Percentiles rank a stretch among this genome's conserved stretches.
phyloP scores from a whole-genome alignment of 1,140 invertebrate species.

The Drosophila sulfurigaster region DNA sequence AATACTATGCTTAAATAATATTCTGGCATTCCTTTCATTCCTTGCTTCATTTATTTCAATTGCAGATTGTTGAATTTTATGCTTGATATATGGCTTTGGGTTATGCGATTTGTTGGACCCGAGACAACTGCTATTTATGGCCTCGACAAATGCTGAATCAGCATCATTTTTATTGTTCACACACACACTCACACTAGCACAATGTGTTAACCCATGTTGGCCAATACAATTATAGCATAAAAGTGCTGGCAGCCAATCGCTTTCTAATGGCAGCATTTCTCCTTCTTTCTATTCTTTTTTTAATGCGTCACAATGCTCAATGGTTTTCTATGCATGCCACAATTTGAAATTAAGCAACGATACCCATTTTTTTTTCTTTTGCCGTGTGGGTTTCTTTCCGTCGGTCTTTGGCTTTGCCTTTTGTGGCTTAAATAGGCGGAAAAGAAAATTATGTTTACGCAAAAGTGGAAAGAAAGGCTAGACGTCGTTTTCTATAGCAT shows the following conservation, averaged over 20 bases:
- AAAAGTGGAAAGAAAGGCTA: constrained; percentile 46
- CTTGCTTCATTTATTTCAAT: constrained; percentile 2
- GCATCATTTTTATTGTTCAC: constrained; percentile 29
- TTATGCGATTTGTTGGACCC: constrained; percentile 5
- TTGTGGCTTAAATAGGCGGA: constrained; percentile 79
- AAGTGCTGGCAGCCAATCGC: constrained; percentile 53
- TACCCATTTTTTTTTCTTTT: constrained; percentile 31
- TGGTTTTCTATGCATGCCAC: constrained; percentile 56
- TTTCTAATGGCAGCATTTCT: constrained; percentile 53
- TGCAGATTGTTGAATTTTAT: constrained; percentile 5
- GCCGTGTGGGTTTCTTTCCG: background rate
- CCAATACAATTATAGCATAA: constrained; percentile 55
- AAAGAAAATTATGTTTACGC: constrained; percentile 83
- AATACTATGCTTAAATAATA: background rate
- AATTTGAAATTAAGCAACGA: constrained; percentile 67
- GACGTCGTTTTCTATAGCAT: constrained; percentile 34
- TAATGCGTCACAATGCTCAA: constrained; percentile 44
- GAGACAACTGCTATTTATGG: constrained; percentile 37
- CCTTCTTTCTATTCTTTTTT: constrained; percentile 29
- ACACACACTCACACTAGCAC: constrained; percentile 5
- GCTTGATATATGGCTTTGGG: constrained; percentile 18
- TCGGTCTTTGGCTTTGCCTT: constrained; percentile 46
- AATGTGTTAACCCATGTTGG: constrained; percentile 50
- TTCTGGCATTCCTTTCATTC: background rate
- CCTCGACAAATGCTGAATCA: constrained; percentile 49